Percentiles rank a stretch among this genome's conserved stretches.
These are phyloP conservation scores for Erebia epiphron DNA, from an alignment of 2,888 invertebrate species.

Conservation along the genomic window DNA sequence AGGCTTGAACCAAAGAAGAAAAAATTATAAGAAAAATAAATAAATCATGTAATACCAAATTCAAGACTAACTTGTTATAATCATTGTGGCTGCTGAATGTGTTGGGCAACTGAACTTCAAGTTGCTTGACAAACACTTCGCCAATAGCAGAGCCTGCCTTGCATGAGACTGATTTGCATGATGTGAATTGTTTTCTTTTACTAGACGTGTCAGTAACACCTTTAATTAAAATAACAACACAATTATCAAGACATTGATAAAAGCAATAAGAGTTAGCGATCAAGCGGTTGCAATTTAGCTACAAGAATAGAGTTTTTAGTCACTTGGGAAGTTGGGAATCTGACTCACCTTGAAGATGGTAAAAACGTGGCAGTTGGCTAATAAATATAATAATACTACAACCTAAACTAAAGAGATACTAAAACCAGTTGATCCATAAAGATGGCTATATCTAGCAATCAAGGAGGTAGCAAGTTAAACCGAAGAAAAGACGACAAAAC, in stretches of 20 bases:
- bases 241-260: not conserved
- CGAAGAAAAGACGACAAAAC: no score
- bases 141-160: conserved; percentile 50
- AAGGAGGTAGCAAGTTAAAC: no score
- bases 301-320: no score
- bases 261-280: not conserved
- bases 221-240: not conserved
- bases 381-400: no score
- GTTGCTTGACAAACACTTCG: conserved; percentile 63
- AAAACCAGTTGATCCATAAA: no score
- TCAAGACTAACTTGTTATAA: conserved; percentile 51
- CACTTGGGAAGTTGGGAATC: no score
- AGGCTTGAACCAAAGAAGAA: not conserved
- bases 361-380: no score
- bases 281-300: no score
- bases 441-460: no score
- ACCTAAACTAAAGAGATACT: no score
- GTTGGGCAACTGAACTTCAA: conserved; percentile 65
- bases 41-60: no score
- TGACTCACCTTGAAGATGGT: no score
- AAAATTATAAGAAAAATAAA: not conserved
- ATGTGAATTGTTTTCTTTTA: conserved; percentile 50
- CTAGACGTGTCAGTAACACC: conserved; percentile 52
- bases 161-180: conserved; percentile 56
- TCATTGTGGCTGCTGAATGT: conserved; percentile 46